Evolutionary conservation across 2,888 invertebrate species (phyloP).

Genomic region (Macrophya alboannulata): DNA sequence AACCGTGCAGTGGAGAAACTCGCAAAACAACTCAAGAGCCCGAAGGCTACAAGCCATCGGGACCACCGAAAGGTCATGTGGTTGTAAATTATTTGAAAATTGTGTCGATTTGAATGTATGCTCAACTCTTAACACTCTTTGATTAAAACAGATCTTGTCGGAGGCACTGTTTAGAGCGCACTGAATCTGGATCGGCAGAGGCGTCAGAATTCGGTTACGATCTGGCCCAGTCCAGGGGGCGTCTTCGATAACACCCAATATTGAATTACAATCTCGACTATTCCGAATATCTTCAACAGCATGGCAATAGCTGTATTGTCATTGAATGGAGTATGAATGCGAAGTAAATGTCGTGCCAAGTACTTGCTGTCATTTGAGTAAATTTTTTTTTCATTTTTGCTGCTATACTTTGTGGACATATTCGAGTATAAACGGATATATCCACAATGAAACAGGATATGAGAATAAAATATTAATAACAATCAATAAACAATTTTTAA

Average conservation of each 20-base stretch:
- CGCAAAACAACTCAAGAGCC: background rate
- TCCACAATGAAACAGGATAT: no score
- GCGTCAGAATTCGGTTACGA: background rate
- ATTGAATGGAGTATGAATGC: background rate
- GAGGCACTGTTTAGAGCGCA: background rate
- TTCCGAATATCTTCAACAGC: background rate
- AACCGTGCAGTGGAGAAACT: background rate
- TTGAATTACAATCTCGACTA: background rate
- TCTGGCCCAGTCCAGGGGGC: background rate
- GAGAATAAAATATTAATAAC: no score
- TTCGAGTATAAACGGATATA: background rate
- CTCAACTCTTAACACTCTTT: background rate
- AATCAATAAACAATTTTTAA: no score
- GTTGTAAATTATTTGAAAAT: background rate
- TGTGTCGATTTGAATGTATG: background rate
- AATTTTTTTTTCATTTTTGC: background rate
- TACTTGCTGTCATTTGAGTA: background rate
- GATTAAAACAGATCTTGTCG: background rate
- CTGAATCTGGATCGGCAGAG: background rate
- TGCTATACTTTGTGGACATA: background rate
- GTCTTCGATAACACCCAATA: conserved; percentile 38
- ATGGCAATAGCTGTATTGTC: background rate
- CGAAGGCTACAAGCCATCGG: background rate
- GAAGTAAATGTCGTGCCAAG: background rate
- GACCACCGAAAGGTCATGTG: conserved; percentile 6